Conservation (phyloP, 2,888 invertebrate species). For the Watsonalla binaria region DNA sequence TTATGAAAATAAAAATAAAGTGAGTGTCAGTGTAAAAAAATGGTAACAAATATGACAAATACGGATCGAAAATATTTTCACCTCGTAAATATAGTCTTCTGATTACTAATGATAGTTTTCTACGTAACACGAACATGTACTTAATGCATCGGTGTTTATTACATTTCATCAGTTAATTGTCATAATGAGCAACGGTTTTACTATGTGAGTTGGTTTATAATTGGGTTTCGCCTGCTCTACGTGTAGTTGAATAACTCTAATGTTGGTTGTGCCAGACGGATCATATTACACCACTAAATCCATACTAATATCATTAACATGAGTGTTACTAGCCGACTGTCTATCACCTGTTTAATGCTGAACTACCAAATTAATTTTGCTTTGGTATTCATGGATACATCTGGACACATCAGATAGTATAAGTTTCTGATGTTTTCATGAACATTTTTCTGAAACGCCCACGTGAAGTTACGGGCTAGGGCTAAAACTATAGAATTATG, state of each 20-base stretch:
- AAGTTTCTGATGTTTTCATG: too few relatives aligned
- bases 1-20: neutral
- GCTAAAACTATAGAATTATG: too few relatives aligned
- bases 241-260: constrained; percentile 26
- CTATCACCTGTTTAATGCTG: too few relatives aligned
- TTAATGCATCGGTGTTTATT: constrained; percentile 15
- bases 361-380: too few relatives aligned
- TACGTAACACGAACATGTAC: neutral
- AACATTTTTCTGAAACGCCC: too few relatives aligned
- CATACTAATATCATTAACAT: constrained; percentile 6
- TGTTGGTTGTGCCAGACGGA: constrained; percentile 17
- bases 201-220: constrained; percentile 33
- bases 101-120: neutral
- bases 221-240: constrained; percentile 28
- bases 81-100: neutral
- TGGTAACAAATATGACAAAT: constrained; percentile 11
- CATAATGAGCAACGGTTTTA: constrained; percentile 34
- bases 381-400: too few relatives aligned
- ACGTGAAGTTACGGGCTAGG: too few relatives aligned
- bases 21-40: neutral
- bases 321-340: too few relatives aligned
- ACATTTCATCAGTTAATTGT: constrained; percentile 41
- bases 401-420: too few relatives aligned
- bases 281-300: constrained; percentile 14
- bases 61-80: neutral